Conservation (phyloP, 2,797 vertebrate species). For the Bradypodion ventrale region DNA sequence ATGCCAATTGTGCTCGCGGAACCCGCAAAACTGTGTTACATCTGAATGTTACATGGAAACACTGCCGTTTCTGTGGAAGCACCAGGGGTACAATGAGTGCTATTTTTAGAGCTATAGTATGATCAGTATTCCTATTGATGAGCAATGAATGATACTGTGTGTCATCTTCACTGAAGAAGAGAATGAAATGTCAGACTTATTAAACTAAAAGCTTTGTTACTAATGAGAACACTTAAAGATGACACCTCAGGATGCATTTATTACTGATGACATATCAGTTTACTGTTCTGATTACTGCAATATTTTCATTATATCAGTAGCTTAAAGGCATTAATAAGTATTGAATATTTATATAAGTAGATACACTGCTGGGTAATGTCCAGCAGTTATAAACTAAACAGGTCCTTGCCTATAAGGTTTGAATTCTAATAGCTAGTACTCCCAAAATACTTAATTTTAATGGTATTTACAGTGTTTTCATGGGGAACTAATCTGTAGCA, state of each 20-base stretch:
- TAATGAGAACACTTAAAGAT: not conserved
- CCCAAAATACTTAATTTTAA: not conserved
- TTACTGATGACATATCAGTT: not conserved
- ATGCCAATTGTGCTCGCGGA: too few species aligned
- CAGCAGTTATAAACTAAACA: not conserved
- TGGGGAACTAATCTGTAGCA: not conserved
- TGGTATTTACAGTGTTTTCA: not conserved
- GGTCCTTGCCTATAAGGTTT: not conserved
- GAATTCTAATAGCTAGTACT: not conserved
- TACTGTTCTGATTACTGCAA: not conserved
- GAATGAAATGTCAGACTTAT: not conserved
- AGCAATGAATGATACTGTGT: not conserved
- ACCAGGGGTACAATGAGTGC: not conserved
- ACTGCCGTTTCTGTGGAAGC: not conserved
- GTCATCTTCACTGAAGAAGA: not conserved
- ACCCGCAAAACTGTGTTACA: not conserved
- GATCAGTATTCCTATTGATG: slow-evolving; percentile 3
- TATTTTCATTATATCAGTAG: not conserved
- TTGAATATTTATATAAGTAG: not conserved
- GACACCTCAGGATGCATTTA: not conserved
- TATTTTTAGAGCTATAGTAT: slow-evolving; percentile 3
- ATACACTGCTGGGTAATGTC: not conserved
- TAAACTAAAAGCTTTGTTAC: not conserved
- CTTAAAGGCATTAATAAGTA: not conserved
- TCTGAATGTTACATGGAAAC: slow-evolving; percentile 3